A percentile compares a stretch with the other conserved stretches of the same genome.
Conservation (phyloP, 2,113 vertebrate genomes). For the Etheostoma spectabile region DNA sequence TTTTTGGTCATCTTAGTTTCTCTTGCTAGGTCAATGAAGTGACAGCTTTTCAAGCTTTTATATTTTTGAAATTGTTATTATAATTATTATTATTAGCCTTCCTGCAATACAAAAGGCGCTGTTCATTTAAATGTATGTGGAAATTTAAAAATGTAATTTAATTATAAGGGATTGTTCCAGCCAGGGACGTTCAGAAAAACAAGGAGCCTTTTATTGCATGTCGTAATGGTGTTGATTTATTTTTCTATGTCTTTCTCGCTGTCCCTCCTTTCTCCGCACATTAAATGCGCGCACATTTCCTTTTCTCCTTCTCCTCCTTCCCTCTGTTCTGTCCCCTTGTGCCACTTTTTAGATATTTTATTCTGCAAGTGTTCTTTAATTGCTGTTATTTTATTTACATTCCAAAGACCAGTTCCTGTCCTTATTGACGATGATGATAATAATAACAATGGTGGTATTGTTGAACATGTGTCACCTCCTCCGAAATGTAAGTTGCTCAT, state of each 20-base stretch:
- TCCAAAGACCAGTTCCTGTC: constrained; percentile 79
- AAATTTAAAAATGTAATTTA: constrained; percentile 73
- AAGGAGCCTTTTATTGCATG: constrained; percentile 77
- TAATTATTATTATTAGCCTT: constrained; percentile 65
- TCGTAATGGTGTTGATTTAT: constrained; percentile 64
- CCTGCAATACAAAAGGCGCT: constrained; percentile 57
- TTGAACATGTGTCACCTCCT: constrained; percentile 72
- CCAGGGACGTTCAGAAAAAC: constrained; percentile 64
- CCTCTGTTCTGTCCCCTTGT: constrained; percentile 43
- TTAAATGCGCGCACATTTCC: constrained; percentile 42
- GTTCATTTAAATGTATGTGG: constrained; percentile 71
- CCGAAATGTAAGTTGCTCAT: constrained; percentile 72
- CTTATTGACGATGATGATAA: constrained; percentile 34
- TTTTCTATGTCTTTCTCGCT: constrained; percentile 46
- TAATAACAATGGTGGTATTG: constrained; percentile 41
- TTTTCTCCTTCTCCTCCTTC: background rate
- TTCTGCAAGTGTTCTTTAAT: constrained; percentile 43
- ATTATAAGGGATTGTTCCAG: constrained; percentile 61
- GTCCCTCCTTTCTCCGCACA: constrained; percentile 42
- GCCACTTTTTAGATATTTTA: constrained; percentile 53
- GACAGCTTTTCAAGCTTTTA: constrained; percentile 71
- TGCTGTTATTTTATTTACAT: constrained; percentile 79
- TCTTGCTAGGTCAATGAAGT: constrained; percentile 78
- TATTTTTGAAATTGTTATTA: constrained; percentile 71
- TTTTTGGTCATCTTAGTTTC: constrained; percentile 46